A percentile compares a stretch with the other conserved stretches of the same genome.
Conservation (phyloP, 2,888 invertebrate species). For the Drosophila greeni region DNA sequence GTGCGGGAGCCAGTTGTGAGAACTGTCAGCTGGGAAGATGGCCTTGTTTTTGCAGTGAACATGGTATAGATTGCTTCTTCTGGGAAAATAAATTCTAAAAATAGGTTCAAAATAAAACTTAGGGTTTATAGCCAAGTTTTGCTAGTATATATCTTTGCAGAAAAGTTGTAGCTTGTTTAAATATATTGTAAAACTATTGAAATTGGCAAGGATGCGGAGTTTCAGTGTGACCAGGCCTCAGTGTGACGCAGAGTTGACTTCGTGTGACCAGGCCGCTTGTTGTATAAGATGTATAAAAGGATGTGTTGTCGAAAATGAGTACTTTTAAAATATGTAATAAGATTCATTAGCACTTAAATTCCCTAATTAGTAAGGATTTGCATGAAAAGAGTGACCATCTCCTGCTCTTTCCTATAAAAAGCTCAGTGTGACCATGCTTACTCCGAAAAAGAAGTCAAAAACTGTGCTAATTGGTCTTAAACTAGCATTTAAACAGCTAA, state of each 20-base stretch:
- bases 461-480: too few relatives aligned
- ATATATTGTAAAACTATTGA: background rate
- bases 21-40: constrained; percentile 7
- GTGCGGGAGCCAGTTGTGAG: constrained; percentile 10
- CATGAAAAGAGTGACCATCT: too few relatives aligned
- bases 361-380: background rate
- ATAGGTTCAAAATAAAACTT: background rate
- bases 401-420: too few relatives aligned
- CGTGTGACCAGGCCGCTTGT: background rate
- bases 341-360: background rate
- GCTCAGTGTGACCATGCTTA: background rate
- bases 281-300: background rate
- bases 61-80: background rate
- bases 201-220: background rate
- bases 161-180: background rate
- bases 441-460: too few relatives aligned
- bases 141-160: background rate
- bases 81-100: background rate
- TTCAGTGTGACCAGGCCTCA: background rate
- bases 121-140: background rate
- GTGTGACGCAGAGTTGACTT: background rate
- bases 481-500: too few relatives aligned
- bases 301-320: background rate
- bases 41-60: background rate
- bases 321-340: background rate